Evolutionary conservation across 2,113 vertebrate genomes (phyloP).

Genomic region (Conger conger): DNA sequence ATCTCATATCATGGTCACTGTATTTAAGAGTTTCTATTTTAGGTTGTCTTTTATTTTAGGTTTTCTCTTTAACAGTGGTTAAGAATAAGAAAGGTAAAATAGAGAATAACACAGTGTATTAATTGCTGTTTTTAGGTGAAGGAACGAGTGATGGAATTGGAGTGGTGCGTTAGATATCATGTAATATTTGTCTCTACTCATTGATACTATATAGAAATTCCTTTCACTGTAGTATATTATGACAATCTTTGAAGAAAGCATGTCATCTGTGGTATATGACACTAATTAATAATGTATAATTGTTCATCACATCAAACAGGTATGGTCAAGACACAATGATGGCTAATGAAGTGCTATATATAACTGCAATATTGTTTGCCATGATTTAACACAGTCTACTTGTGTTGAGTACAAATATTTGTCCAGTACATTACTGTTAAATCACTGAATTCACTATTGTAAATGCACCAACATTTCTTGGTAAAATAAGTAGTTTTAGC

Average conservation of each 20-base stretch:
- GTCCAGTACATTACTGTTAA: background rate
- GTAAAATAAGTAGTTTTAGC: conserved; percentile 9
- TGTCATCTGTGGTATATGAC: conserved; percentile 11
- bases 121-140: too few relatives aligned
- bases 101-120: background rate
- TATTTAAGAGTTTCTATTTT: background rate
- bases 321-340: background rate
- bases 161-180: background rate
- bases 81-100: background rate
- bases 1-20: background rate
- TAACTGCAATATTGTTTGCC: background rate
- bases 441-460: background rate
- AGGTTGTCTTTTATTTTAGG: background rate
- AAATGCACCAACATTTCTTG: background rate
- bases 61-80: background rate
- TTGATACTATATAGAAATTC: background rate
- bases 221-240: background rate
- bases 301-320: conserved; percentile 1
- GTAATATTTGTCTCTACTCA: background rate
- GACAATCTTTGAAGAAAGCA: conserved; percentile 7
- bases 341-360: background rate
- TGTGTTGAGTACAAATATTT: conserved; percentile 1
- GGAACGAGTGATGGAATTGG: background rate
- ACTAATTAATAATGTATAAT: background rate
- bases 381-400: conserved; percentile 1